Evolutionary conservation across 2,888 invertebrate species (phyloP).

Genomic region (Xylocampa areola): DNA sequence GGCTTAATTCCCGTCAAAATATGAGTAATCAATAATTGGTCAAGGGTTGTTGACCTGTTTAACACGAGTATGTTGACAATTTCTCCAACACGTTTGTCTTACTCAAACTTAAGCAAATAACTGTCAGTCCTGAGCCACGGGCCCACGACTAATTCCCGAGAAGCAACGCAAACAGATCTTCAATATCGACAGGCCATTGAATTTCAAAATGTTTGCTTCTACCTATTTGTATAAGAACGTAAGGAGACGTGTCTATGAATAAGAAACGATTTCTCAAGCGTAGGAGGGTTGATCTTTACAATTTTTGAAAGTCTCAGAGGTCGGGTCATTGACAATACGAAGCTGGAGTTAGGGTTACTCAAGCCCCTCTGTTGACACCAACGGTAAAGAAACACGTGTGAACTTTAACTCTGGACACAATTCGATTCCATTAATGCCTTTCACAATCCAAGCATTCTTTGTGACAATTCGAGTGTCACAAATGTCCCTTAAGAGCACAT

Average conservation of each 20-base stretch:
- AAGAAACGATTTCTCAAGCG: constrained; percentile 63
- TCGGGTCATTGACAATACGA: constrained; percentile 48
- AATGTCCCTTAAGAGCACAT: constrained; percentile 76
- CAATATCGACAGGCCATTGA: constrained; percentile 74
- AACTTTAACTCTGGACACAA: constrained; percentile 76
- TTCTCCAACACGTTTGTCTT: constrained; percentile 53
- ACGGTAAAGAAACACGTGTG: constrained; percentile 81
- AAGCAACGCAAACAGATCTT: constrained; percentile 70
- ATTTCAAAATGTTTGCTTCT: constrained; percentile 76
- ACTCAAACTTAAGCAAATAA: constrained; percentile 59
- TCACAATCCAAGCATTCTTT: constrained; percentile 74
- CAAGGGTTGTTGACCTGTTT: constrained; percentile 41
- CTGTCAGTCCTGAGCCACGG: constrained; percentile 61
- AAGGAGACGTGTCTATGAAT: constrained; percentile 61
- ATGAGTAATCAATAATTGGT: constrained; percentile 21
- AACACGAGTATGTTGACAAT: constrained; percentile 41
- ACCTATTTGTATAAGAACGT: constrained; percentile 68
- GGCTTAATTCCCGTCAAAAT: too few species aligned
- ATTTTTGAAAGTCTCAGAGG: background rate
- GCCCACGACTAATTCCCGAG: constrained; percentile 56
- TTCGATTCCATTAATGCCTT: constrained; percentile 70
- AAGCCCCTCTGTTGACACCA: constrained; percentile 72
- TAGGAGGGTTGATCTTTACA: constrained; percentile 57
- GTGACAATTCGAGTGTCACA: constrained; percentile 85
- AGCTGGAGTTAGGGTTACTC: constrained; percentile 36